Conservation (phyloP, 2,113 vertebrate genomes). For the Chloropsis hardwickii region DNA sequence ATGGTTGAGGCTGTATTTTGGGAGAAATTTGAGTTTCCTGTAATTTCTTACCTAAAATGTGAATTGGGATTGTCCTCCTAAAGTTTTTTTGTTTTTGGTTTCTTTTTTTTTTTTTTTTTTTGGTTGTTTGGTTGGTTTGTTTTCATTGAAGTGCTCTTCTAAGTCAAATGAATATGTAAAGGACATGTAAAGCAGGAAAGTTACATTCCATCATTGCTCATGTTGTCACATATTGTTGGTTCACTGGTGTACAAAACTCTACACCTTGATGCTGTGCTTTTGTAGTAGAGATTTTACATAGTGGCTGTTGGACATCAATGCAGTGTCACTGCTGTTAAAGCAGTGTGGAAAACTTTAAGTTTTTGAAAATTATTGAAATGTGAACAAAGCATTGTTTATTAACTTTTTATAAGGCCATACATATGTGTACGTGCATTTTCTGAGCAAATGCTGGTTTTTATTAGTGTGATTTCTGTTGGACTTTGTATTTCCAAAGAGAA, state of each 20-base stretch:
- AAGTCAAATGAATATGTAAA: not conserved
- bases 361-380: not conserved
- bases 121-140: not conserved
- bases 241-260: not conserved
- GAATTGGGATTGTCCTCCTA: not conserved
- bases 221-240: not conserved
- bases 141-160: not conserved
- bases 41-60: not conserved
- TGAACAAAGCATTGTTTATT: not conserved
- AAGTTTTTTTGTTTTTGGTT: not conserved
- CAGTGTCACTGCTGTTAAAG: not conserved
- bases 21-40: not conserved
- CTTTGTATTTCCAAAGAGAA: not conserved
- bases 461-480: not conserved
- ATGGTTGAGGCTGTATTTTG: not conserved
- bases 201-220: not conserved
- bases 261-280: not conserved
- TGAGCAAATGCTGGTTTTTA: not conserved
- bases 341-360: not conserved
- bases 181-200: not conserved
- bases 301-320: not conserved
- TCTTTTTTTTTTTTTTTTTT: no score
- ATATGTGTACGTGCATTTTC: not conserved
- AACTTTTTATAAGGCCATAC: not conserved
- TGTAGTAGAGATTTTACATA: not conserved